Evolutionary conservation across 2,888 invertebrate genomes (phyloP).

Genomic region (Pseudococcus jackbeardsleyi): DNA sequence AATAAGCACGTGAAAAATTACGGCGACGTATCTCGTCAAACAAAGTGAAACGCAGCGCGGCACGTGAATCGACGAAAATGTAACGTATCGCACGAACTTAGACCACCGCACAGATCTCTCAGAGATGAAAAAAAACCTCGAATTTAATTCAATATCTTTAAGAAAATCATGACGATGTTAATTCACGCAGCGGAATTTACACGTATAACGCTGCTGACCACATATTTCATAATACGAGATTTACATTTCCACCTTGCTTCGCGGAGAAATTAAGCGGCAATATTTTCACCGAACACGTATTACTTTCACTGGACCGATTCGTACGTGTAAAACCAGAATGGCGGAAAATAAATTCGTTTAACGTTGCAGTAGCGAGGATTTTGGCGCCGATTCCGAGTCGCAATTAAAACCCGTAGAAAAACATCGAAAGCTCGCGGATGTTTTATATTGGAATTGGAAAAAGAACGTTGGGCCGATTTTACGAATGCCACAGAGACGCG

Average conservation of each 20-base stretch:
- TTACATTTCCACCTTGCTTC: slow-evolving; percentile 49
- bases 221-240: slow-evolving; percentile 59
- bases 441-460: slow-evolving; percentile 34
- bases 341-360: slow-evolving; percentile 28
- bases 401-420: slow-evolving; percentile 34
- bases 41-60: not conserved
- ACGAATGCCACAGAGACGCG: not conserved
- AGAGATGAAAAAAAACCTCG: slow-evolving; percentile 13
- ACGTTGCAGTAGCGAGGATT: not conserved
- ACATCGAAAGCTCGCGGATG: slow-evolving; percentile 20
- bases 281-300: slow-evolving; percentile 64
- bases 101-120: not conserved
- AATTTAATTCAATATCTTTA: slow-evolving; percentile 55
- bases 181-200: not conserved
- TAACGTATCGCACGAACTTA: not conserved
- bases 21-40: slow-evolving; percentile 23
- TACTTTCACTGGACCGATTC: slow-evolving; percentile 62
- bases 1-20: slow-evolving; percentile 44
- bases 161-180: slow-evolving; percentile 50
- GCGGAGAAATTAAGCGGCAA: slow-evolving; percentile 40
- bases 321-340: slow-evolving; percentile 57
- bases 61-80: slow-evolving; percentile 16
- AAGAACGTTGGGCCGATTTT: not conserved
- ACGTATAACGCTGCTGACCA: slow-evolving; percentile 13
- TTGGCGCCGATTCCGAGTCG: not conserved